A percentile compares a stretch with the other conserved stretches of the same genome.
These are phyloP conservation scores for Brachionichthys hirsutus DNA, from an alignment of 2,113 vertebrate genomes.

Conservation along the genomic window DNA sequence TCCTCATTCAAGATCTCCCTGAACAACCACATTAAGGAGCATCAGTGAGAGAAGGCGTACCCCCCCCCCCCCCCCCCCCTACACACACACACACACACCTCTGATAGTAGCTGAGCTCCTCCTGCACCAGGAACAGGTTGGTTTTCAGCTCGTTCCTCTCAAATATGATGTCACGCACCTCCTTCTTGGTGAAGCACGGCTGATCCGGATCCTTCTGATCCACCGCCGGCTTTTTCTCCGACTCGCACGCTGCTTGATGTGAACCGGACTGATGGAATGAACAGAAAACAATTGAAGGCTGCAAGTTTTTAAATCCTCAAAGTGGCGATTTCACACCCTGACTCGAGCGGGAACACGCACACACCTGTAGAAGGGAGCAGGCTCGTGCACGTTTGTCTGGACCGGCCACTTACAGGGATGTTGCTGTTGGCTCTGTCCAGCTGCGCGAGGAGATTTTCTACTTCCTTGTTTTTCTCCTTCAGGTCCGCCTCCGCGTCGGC, in stretches of 20 bases:
- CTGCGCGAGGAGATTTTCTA: slow-evolving; percentile 66
- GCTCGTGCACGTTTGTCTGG: too few species aligned
- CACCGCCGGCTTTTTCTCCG: slow-evolving; percentile 47
- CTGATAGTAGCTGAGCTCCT: slow-evolving; percentile 93
- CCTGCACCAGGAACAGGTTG: slow-evolving; percentile 93
- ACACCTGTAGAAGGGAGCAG: too few species aligned
- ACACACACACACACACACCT: slow-evolving; percentile 73
- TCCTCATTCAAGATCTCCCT: slow-evolving; percentile 92
- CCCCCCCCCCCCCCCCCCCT: too few species aligned
- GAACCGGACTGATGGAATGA: slow-evolving; percentile 52
- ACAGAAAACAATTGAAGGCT: background rate
- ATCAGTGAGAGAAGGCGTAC: background rate
- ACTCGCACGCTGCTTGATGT: slow-evolving; percentile 20
- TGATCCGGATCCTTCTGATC: slow-evolving; percentile 73
- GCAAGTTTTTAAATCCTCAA: background rate
- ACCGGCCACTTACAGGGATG: slow-evolving; percentile 42
- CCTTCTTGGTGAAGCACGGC: slow-evolving; percentile 87
- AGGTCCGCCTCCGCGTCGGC: slow-evolving; percentile 79
- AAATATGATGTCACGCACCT: slow-evolving; percentile 89
- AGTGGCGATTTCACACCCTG: too few species aligned
- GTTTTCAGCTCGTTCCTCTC: slow-evolving; percentile 95
- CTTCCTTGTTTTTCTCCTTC: slow-evolving; percentile 75
- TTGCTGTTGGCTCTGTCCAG: slow-evolving; percentile 55
- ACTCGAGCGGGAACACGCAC: too few species aligned
- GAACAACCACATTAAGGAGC: slow-evolving; percentile 1